Base-by-base conservation (phyloP, 2,888 invertebrate species). In the Caenorhabditis panamensis region DNA sequence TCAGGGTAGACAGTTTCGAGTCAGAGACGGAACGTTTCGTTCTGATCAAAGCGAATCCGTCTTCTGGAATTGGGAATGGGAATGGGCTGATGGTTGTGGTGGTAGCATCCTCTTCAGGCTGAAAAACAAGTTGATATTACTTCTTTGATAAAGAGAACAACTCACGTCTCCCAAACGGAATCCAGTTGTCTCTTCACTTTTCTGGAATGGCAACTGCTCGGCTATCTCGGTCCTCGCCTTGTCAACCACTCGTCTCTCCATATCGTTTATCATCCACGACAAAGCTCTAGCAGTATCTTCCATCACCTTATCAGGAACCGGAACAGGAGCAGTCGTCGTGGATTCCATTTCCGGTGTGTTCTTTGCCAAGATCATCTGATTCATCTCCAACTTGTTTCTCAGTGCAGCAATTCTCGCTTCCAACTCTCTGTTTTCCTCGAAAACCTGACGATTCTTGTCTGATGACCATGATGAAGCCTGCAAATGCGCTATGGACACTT, bases 191-290 rank as follows among this genome's bases (percentile, higher is more conserved):
- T 75, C 80, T 28, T 47, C 66, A 28, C 72, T 49, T 20, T 64
- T 77, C 28, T 83, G 82, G 24, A 79, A 59, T 20, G 63, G 53
- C 41, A 76, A 31, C 28, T 24, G 56, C 54, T 82, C 84, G 36
- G 54, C 51, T 16, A 79, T 61, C 13, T 67, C 59, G 0, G 63
- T 71, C 22, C 28, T 67, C 9, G 44, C 56, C 18, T 81, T 77
- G 47, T 83, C 77, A 6, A 54, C 82, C 0, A 86, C 83, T 9
- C 86, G 66, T 54, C 81, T 67, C 26, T 86, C 85, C 88, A 89
- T 89, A 72, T 89, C 89, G 8, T 85, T 87, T 24, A 89, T 80
- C 82, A 89, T 83, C 88, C 88, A 89, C 26, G 86, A 86, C 6
- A 89, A 67, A 37, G 89, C 89, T 53, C 83, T 69, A 11, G 86